A percentile compares a stretch with the other conserved stretches of the same genome.
Evolutionary conservation across 2,888 invertebrate genomes (phyloP).

Genomic region (Macrophya annulata): DNA sequence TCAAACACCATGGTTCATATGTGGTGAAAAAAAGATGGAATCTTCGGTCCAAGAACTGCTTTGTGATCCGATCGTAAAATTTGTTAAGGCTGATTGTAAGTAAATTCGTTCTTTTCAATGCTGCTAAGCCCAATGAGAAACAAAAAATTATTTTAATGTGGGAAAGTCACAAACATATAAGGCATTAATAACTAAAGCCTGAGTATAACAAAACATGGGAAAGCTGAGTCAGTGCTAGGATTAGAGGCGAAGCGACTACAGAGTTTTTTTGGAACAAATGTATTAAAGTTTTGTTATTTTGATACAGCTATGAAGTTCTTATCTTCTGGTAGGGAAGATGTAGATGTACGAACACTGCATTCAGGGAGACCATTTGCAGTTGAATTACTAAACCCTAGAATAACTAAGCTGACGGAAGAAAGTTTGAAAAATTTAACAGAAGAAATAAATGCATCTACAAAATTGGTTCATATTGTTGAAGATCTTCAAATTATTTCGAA

Average conservation of each 20-base stretch:
- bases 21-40: constrained; percentile 89
- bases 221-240: neutral
- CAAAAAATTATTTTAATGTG: neutral
- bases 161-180: neutral
- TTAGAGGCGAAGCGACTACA: too few species aligned
- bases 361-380: constrained; percentile 96
- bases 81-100: constrained; percentile 82
- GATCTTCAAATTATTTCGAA: constrained; percentile 85
- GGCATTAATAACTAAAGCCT: neutral
- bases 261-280: constrained; percentile 1
- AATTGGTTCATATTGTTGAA: constrained; percentile 82
- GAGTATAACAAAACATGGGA: neutral
- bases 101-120: constrained; percentile 39
- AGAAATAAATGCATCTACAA: constrained; percentile 82
- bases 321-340: constrained; percentile 97
- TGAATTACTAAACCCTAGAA: constrained; percentile 88
- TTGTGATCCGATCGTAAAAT: constrained; percentile 84
- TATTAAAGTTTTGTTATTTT: constrained; percentile 44
- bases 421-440: constrained; percentile 83
- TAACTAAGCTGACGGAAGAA: constrained; percentile 80
- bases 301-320: constrained; percentile 87
- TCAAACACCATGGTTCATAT: constrained; percentile 97
- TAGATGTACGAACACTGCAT: constrained; percentile 97
- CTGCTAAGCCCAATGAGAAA: neutral
- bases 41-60: constrained; percentile 96